Evolutionary conservation across 2,888 invertebrate species (phyloP).

Genomic region (Allophyes oxyacanthae): DNA sequence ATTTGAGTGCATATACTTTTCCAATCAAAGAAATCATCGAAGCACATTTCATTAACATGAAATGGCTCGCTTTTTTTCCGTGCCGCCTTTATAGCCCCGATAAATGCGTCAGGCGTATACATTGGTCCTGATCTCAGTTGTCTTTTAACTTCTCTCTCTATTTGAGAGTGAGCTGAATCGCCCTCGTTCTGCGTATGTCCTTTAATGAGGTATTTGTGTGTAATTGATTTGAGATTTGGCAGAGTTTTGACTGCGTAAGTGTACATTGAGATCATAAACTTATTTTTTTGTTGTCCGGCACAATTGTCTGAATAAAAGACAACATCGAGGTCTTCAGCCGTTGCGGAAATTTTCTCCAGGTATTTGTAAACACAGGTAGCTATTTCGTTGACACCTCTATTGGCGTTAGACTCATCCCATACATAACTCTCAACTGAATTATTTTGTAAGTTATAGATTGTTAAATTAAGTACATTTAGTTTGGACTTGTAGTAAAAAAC

Average conservation of each 20-base stretch:
- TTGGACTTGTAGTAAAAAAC: constrained; percentile 56
- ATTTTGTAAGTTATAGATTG: constrained; percentile 53
- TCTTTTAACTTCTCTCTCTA: constrained; percentile 36
- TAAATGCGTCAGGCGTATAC: constrained; percentile 32
- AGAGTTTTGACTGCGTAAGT: constrained; percentile 11
- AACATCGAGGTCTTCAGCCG: constrained; percentile 13
- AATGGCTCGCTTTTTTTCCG: constrained; percentile 32
- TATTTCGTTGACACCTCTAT: constrained; percentile 59
- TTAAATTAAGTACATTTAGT: constrained; percentile 55
- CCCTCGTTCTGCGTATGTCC: constrained; percentile 44
- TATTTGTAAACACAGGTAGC: constrained; percentile 57
- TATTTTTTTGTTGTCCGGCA: constrained; percentile 34
- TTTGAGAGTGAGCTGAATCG: constrained; percentile 41
- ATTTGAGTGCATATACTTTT: constrained; percentile 44
- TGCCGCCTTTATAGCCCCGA: constrained; percentile 36
- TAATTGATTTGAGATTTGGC: constrained; percentile 14
- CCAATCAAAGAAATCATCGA: constrained; percentile 39
- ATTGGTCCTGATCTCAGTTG: constrained; percentile 37
- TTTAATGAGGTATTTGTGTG: constrained; percentile 27
- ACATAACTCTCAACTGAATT: constrained; percentile 53
- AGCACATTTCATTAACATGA: constrained; percentile 44
- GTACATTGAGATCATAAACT: constrained; percentile 17
- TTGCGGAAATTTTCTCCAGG: constrained; percentile 39
- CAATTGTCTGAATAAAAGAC: constrained; percentile 58
- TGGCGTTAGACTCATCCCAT: constrained; percentile 62